Conservation (phyloP, 2,113 vertebrate genomes). For the Neodontobutis hainanensis region DNA sequence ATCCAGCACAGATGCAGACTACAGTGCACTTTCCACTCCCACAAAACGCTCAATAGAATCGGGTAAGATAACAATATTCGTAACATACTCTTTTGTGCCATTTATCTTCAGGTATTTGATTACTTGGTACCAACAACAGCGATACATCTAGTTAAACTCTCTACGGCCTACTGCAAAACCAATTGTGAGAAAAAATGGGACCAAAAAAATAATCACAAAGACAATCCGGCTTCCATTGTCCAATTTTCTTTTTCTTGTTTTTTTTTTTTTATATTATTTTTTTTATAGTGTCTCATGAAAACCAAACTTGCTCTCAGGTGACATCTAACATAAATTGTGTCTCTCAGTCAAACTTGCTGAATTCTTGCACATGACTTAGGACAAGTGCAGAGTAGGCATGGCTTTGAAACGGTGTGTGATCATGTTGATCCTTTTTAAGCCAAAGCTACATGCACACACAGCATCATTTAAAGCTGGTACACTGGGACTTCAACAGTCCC, state of each 20-base stretch:
- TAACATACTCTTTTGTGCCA: constrained; percentile 4
- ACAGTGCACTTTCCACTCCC: constrained; percentile 63
- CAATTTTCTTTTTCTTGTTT: too few relatives aligned
- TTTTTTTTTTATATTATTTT: too few relatives aligned
- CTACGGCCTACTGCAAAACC: too few relatives aligned
- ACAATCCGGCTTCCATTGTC: too few relatives aligned
- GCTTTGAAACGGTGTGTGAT: constrained; percentile 32
- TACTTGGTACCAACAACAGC: not conserved
- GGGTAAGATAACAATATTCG: constrained; percentile 44
- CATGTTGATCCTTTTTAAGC: constrained; percentile 42
- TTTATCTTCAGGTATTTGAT: constrained; percentile 7
- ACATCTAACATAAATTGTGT: not conserved
- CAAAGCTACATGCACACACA: constrained; percentile 4
- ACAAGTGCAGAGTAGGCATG: constrained; percentile 21
- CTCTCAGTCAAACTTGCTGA: not conserved
- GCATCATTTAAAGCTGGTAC: constrained; percentile 24
- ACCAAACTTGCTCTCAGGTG: too few relatives aligned
- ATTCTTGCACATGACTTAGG: constrained; percentile 3
- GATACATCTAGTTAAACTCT: too few relatives aligned
- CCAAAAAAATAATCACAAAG: too few relatives aligned
- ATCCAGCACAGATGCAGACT: constrained; percentile 62
- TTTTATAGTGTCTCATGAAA: not conserved
- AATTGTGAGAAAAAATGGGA: too few relatives aligned
- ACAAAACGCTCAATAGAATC: constrained; percentile 71
- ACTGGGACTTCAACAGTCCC: constrained; percentile 3